phyloP scores from a whole-genome alignment of 2,888 invertebrate species.

The Tenthredo amoena region DNA sequence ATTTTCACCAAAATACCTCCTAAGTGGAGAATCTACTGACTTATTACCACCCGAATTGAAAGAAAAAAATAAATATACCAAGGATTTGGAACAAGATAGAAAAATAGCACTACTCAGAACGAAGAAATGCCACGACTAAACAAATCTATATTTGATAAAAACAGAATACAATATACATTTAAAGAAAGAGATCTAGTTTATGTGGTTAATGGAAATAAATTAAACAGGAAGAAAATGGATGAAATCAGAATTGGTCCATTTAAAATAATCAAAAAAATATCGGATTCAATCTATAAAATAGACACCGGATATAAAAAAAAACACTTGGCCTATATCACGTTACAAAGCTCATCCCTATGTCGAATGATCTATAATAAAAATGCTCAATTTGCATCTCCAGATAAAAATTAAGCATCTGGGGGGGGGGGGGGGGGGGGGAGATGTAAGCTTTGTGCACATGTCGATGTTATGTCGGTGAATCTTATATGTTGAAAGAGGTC shows the following conservation, averaged over 20 bases:
- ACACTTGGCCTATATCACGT: background rate
- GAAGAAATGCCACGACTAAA: background rate
- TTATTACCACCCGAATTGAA: background rate
- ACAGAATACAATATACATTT: too few relatives aligned
- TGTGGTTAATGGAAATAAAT: too few relatives aligned
- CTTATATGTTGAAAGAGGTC: too few relatives aligned
- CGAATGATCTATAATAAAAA: background rate
- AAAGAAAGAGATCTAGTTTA: too few relatives aligned
- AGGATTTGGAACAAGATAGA: background rate
- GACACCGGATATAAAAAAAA: background rate
- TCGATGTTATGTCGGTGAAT: too few relatives aligned
- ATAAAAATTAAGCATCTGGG: constrained; percentile 10
- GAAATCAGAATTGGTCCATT: too few relatives aligned
- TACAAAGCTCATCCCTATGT: constrained; percentile 3
- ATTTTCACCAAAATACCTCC: constrained; percentile 13
- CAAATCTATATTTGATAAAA: too few relatives aligned
- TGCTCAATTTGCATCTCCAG: background rate
- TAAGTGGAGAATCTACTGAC: background rate
- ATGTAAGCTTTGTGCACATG: background rate
- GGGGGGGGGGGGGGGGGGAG: background rate
- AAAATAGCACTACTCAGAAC: background rate
- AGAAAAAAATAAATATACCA: background rate
- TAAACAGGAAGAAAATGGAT: too few relatives aligned
- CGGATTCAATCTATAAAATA: too few relatives aligned
- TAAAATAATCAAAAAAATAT: too few relatives aligned